Evolutionary conservation across 2,888 invertebrate genomes (phyloP).

Genomic region (Phortica okadai): DNA sequence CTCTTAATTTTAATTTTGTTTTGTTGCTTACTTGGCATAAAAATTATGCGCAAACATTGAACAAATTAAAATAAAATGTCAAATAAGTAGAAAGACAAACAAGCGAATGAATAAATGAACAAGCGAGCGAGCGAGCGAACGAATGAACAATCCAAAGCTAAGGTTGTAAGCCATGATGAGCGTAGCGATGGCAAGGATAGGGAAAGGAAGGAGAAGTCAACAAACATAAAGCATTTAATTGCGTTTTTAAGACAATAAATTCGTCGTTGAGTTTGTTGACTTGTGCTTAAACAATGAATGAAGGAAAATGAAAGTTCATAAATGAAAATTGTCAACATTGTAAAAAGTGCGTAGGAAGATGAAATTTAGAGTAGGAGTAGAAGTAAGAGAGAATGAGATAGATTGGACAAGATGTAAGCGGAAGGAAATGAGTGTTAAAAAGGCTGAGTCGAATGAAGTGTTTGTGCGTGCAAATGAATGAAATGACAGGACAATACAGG

Average conservation of each 20-base stretch:
- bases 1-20: not conserved
- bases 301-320: conserved; percentile 21
- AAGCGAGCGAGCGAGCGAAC: not conserved
- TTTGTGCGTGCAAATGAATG: not conserved
- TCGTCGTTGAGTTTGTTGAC: not conserved
- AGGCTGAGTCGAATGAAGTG: not conserved
- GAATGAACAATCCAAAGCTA: not conserved
- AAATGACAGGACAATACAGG: not conserved
- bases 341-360: not conserved
- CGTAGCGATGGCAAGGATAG: not conserved
- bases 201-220: not conserved
- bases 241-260: conserved; percentile 34
- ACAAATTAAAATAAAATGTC: conserved; percentile 65
- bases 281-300: not conserved
- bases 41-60: conserved; percentile 67
- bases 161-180: not conserved
- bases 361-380: too few species aligned
- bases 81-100: conserved; percentile 69
- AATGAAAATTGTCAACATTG: conserved; percentile 21
- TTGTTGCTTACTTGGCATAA: conserved; percentile 61
- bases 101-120: conserved; percentile 45
- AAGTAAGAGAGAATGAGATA: not conserved
- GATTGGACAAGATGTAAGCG: not conserved
- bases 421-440: not conserved
- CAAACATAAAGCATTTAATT: conserved; percentile 29